A percentile compares a stretch with the other conserved stretches of the same genome.
phyloP scores from a whole-genome alignment of 2,113 vertebrate genomes.

The Megaceryle torquata region DNA sequence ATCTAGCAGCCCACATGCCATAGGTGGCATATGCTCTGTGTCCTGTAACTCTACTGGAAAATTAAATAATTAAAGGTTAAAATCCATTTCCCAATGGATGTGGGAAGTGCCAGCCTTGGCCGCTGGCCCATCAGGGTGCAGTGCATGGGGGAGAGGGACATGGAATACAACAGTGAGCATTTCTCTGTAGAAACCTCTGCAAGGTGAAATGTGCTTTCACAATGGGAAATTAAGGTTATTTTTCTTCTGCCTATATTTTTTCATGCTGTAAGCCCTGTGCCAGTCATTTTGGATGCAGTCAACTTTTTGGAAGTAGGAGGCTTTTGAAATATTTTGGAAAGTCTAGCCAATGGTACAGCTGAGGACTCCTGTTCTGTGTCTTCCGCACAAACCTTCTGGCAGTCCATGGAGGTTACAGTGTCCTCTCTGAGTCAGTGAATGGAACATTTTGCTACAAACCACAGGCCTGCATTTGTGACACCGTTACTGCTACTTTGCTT shows the following conservation, averaged over 20 bases:
- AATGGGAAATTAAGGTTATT: not conserved
- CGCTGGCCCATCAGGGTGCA: not conserved
- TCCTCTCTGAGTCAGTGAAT: conserved; percentile 2
- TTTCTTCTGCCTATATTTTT: not conserved
- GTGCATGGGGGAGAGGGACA: not conserved
- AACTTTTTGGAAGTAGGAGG: conserved; percentile 1
- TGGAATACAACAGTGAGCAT: not conserved
- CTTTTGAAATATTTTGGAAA: conserved; percentile 2
- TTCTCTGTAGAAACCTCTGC: not conserved
- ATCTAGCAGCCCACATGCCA: not conserved
- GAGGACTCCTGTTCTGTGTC: not conserved
- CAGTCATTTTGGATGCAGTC: not conserved
- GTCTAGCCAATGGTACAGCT: not conserved
- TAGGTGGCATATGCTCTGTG: not conserved
- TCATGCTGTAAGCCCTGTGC: not conserved
- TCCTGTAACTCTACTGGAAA: not conserved
- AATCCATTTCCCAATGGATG: not conserved
- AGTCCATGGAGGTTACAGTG: not conserved
- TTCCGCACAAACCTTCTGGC: conserved; percentile 33
- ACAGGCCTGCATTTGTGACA: not conserved
- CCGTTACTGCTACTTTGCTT: not conserved
- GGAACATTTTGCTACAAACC: not conserved
- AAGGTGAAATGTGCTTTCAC: not conserved
- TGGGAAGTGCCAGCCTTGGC: not conserved
- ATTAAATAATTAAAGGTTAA: not conserved